Base-by-base conservation (phyloP, 2,888 invertebrate species). In the Sycophila texana region DNA sequence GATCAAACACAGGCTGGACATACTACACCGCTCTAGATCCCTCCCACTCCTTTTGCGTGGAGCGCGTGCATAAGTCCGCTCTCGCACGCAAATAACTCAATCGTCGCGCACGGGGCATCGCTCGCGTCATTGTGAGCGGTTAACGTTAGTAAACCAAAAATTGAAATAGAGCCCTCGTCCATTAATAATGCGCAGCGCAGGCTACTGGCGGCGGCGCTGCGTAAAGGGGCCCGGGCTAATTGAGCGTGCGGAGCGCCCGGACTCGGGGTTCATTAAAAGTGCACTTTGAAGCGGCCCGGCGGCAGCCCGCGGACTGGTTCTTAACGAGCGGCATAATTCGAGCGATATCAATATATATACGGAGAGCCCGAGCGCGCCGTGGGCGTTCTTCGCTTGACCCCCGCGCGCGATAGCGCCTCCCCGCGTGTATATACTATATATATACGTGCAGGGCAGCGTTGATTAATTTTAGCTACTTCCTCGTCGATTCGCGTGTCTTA, bases 401-500 rank as follows among this genome's bases (percentile, higher is more conserved):
- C 53, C 39, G 60, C 20, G 39, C 18, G 53, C 63, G 68, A 60
- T 57, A 72, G 65, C 53, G 51, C 26, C 63, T 10, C 14, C 30
- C 3, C n/a, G n/a, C 10, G 13, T 47, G 2, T 26, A 3, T 26
- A 26, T 26, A 26, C 2, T 26, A 26, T 3, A 3, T 26, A 18
- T 55, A 12, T 10, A 13, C 30, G 12, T 16, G 47, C 10, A 1
- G 61, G 4, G 12, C n/a, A 14, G 67, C 63, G 55, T 63, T 77
- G 76, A 80, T 80, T 80, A 76, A 80, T 80, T 76, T 80, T 63
- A 76, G 80, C 80, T 73, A 73, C 80, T 76, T 76, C 76, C 76
- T 80, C 73, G 63, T 73, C 75, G 39, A 22, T 71, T 72, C 22
- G 55, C 67, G 60, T 67, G 57, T 57, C 61, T 67, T 55, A 49